phyloP scores from a whole-genome alignment of 2,797 vertebrate species.

The Brachyalestes nurse region DNA sequence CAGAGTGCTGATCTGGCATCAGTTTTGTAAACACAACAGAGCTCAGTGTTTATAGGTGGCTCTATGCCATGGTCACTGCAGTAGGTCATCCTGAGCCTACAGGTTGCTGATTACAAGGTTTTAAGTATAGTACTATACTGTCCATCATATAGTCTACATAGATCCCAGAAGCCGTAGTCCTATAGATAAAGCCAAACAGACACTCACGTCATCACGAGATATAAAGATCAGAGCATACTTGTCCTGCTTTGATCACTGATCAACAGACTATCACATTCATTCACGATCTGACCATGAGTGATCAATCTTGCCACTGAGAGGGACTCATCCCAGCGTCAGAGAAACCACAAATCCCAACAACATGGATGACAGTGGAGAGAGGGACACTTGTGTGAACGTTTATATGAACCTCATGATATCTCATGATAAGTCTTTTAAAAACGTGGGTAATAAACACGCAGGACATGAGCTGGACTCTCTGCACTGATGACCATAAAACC shows the following conservation, averaged over 20 bases:
- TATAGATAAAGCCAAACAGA: background rate
- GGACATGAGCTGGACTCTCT: background rate
- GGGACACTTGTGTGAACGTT: background rate
- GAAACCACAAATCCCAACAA: background rate
- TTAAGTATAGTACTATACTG: background rate
- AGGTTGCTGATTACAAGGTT: background rate
- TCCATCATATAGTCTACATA: background rate
- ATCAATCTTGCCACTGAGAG: background rate
- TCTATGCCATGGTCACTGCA: background rate
- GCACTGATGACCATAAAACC: background rate
- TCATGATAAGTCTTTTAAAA: background rate
- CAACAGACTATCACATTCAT: conserved; percentile 3
- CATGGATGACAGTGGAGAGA: background rate
- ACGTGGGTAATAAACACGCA: background rate
- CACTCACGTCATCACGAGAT: background rate
- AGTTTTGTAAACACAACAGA: background rate
- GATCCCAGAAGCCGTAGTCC: background rate
- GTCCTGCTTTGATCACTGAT: background rate
- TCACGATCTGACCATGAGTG: background rate
- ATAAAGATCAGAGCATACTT: background rate
- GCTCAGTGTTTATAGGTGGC: too few relatives aligned
- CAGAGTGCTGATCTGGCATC: background rate
- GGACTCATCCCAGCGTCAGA: background rate
- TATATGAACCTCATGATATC: background rate
- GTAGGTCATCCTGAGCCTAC: background rate